Percentiles rank a stretch among this genome's conserved stretches.
These are phyloP conservation scores for Aviceda subcristata DNA, from an alignment of 2,113 vertebrate species.

Conservation along the genomic window DNA sequence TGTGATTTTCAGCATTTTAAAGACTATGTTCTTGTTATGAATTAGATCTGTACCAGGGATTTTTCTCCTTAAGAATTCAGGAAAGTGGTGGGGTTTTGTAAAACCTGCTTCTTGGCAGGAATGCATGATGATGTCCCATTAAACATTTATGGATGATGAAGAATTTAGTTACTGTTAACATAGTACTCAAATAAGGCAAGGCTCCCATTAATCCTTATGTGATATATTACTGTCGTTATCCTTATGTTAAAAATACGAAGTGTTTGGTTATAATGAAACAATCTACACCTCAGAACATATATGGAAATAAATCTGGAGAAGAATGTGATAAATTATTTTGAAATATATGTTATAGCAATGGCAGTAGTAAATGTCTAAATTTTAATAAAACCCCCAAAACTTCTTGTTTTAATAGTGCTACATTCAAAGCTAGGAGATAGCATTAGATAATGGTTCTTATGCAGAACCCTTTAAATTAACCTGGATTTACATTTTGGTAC, in stretches of 20 bases:
- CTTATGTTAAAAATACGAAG: neutral
- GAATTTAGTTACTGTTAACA: neutral
- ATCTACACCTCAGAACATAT: neutral
- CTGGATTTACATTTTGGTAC: neutral
- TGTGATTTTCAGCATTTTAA: neutral
- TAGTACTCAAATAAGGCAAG: neutral
- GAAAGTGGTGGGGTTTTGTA: neutral
- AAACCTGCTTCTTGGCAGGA: neutral
- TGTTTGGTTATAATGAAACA: neutral
- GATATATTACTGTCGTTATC: neutral
- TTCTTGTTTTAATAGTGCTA: neutral
- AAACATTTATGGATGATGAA: neutral
- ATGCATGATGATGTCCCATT: accelerated
- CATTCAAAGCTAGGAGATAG: neutral
- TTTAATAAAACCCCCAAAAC: accelerated
- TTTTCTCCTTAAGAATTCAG: neutral
- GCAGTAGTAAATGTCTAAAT: neutral
- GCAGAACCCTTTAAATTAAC: neutral
- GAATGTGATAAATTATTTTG: neutral
- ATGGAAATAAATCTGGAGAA: neutral
- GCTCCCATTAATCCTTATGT: neutral
- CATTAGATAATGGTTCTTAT: neutral
- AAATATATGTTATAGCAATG: neutral
- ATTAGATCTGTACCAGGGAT: neutral
- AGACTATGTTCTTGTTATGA: neutral